phyloP scores from a whole-genome alignment of 1,140 invertebrate species.

The Frieseomelitta varia region DNA sequence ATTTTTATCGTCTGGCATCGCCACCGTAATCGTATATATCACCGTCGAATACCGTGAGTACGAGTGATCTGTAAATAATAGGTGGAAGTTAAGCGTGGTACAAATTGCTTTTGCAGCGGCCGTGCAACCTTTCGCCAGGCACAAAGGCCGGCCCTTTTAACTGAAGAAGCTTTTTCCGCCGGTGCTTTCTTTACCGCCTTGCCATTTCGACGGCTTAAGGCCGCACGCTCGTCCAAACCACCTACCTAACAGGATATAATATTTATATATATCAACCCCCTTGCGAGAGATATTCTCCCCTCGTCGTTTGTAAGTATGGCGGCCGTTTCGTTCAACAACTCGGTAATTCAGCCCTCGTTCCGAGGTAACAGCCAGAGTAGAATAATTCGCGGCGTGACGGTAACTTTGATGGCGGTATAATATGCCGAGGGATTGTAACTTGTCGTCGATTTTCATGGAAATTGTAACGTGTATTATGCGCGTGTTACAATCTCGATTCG shows the following conservation, averaged over 20 bases:
- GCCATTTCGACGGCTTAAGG: conserved; percentile 54
- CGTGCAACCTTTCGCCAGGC: neutral
- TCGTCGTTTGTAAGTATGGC: conserved; percentile 9
- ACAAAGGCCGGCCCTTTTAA: conserved; percentile 28
- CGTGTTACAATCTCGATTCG: neutral
- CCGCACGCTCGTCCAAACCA: conserved; percentile 21
- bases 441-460: neutral
- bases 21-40: conserved; percentile 8
- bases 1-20: neutral
- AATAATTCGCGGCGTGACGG: neutral
- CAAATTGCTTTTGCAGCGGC: conserved; percentile 48
- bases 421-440: neutral
- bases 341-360: neutral
- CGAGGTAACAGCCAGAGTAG: neutral
- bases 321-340: conserved; percentile 1
- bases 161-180: conserved; percentile 57
- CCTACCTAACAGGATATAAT: conserved; percentile 56
- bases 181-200: conserved; percentile 47
- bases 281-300: conserved; percentile 38
- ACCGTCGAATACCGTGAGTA: conserved; percentile 14
- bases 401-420: neutral
- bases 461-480: neutral
- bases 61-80: conserved; percentile 47
- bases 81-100: conserved; percentile 2
- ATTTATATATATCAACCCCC: conserved; percentile 47